These are phyloP conservation scores for Odontocolon sp. DNA, from an alignment of 2,888 invertebrate species.

Conservation along the genomic window DNA sequence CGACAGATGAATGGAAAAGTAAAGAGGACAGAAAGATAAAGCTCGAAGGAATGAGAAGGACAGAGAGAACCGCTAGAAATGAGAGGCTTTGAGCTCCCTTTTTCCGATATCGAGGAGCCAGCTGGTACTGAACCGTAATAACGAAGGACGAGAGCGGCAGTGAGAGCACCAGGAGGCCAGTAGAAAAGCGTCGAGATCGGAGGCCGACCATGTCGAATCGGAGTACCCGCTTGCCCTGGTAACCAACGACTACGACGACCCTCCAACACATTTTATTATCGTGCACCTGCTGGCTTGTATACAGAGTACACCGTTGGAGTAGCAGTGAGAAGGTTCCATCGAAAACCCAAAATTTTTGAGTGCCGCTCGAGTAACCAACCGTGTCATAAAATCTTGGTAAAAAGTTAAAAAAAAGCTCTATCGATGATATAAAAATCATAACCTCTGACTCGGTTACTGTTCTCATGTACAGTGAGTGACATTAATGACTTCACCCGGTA, in stretches of 20 bases:
- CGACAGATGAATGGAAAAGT: neutral
- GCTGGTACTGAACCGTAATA: constrained; percentile 57
- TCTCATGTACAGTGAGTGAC: too few species aligned
- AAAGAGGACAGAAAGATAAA: constrained; percentile 7
- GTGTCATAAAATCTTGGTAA: too few species aligned
- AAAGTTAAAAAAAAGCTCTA: too few species aligned
- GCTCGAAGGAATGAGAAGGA: constrained; percentile 6
- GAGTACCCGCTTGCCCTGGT: constrained; percentile 12
- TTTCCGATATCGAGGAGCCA: constrained; percentile 57
- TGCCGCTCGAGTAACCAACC: too few species aligned
- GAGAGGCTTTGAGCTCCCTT: constrained; percentile 38
- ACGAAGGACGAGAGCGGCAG: constrained; percentile 50
- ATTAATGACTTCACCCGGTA: too few species aligned
- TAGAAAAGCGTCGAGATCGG: constrained; percentile 16
- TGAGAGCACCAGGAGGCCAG: neutral
- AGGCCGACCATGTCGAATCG: constrained; percentile 5
- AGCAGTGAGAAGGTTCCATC: neutral
- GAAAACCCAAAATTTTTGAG: neutral
- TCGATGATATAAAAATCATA: too few species aligned
- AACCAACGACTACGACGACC: constrained; percentile 24
- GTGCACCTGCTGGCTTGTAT: constrained; percentile 8
- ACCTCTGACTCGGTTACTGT: too few species aligned
- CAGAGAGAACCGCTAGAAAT: constrained; percentile 34
- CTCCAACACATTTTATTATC: constrained; percentile 46
- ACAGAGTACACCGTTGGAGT: neutral